Percentiles rank a stretch among this genome's conserved stretches.
Evolutionary conservation across 2,113 vertebrate species (phyloP).

Genomic region (Pogona vitticeps): DNA sequence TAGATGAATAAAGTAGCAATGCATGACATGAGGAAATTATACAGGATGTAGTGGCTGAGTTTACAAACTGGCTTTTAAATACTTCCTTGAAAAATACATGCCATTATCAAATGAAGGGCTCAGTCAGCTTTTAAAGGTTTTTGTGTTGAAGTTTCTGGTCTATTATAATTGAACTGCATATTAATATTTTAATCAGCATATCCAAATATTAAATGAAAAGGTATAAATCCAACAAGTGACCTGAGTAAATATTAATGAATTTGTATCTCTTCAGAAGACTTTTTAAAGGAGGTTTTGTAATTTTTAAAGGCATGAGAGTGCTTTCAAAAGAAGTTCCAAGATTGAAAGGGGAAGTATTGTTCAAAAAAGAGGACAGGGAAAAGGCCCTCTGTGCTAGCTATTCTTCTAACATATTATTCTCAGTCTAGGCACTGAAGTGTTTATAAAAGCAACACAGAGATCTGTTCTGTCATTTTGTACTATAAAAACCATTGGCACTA

Average conservation of each 20-base stretch:
- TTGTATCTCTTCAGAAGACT: neutral
- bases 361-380: too few species aligned
- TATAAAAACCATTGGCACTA: neutral
- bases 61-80: neutral
- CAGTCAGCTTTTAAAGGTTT: neutral
- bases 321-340: neutral
- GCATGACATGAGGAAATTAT: neutral
- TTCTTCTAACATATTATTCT: too few species aligned
- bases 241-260: neutral
- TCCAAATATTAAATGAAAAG: neutral
- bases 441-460: neutral
- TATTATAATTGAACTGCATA: neutral
- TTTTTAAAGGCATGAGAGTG: neutral
- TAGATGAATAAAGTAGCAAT: neutral
- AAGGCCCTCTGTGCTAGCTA: too few species aligned
- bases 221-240: neutral
- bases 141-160: neutral
- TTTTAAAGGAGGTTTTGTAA: neutral
- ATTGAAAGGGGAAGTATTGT: too few species aligned
- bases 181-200: neutral
- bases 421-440: too few species aligned
- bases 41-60: neutral
- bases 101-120: neutral
- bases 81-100: neutral
- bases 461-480: neutral